Conservation (phyloP, 2,888 invertebrate genomes). For the Agrotis clavis region DNA sequence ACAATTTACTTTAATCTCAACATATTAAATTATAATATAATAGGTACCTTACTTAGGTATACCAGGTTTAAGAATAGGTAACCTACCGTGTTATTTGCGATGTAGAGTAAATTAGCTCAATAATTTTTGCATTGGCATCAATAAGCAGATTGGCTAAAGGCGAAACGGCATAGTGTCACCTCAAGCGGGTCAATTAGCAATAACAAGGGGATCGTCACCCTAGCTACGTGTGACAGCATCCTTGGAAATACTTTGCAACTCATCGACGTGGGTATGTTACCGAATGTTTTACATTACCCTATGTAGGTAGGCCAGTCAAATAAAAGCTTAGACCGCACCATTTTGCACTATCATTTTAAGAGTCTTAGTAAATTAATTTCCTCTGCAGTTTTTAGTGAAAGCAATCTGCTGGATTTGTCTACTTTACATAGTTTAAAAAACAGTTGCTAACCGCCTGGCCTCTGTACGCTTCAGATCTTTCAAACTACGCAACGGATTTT, state of each 20-base stretch:
- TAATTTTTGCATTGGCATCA: constrained; percentile 69
- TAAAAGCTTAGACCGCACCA: neutral
- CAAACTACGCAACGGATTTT: too few species aligned
- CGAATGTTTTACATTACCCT: constrained; percentile 21
- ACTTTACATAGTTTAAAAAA: too few species aligned
- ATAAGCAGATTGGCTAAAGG: constrained; percentile 63
- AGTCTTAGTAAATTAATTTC: too few species aligned
- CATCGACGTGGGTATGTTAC: constrained; percentile 5
- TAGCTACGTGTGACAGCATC: constrained; percentile 42
- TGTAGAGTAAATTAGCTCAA: constrained; percentile 64
- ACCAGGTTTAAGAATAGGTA: neutral
- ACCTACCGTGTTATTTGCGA: neutral
- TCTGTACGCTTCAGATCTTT: too few species aligned
- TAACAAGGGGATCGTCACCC: constrained; percentile 63
- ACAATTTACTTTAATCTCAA: neutral
- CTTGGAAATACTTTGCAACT: constrained; percentile 39
- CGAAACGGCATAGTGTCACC: constrained; percentile 66
- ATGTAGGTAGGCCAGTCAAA: neutral
- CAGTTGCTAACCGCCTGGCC: too few species aligned
- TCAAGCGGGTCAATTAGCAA: constrained; percentile 82
- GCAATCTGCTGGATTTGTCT: neutral
- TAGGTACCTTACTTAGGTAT: neutral
- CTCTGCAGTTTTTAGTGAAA: neutral
- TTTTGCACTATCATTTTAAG: neutral
- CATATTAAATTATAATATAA: neutral